phyloP scores from a whole-genome alignment of 92 coral and sea anemone genomes.

The Nematostella vectensis region DNA sequence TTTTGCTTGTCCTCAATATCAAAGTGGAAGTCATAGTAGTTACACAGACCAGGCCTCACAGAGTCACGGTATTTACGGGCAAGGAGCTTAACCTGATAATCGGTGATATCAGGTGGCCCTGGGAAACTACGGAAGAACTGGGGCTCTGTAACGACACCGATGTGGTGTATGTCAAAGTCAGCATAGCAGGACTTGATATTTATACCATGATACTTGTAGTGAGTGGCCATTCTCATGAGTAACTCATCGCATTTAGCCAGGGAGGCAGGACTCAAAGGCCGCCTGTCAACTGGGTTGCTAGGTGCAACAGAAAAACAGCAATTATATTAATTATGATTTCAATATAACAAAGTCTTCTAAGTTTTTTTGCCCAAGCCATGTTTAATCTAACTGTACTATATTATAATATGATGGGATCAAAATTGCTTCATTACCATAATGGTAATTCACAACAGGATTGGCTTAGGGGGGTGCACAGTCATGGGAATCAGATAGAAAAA shows the following conservation, averaged over 20 bases:
- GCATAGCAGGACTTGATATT: constrained; percentile 91
- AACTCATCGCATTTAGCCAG: constrained; percentile 76
- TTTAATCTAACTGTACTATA: no score
- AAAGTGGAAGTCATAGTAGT: constrained; percentile 77
- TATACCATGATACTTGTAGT: constrained; percentile 90
- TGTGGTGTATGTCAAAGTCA: constrained; percentile 96
- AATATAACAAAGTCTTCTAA: no score
- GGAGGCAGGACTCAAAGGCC: constrained; percentile 92
- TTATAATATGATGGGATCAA: no score
- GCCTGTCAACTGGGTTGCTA: constrained; percentile 68
- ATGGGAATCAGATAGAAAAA: no score
- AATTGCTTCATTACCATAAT: no score
- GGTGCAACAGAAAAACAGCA: no score
- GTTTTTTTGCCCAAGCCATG: no score
- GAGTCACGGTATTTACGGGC: constrained; percentile 87
- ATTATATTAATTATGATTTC: no score
- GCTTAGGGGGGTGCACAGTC: no score
- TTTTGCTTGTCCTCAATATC: constrained; percentile 67
- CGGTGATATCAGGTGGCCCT: constrained; percentile 87
- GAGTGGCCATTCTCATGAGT: constrained; percentile 63
- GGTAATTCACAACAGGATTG: no score
- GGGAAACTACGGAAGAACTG: constrained; percentile 95
- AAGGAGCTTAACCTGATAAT: constrained; percentile 66
- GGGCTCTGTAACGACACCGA: constrained; percentile 93
- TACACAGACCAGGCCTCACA: constrained; percentile 76